A percentile compares a stretch with the other conserved stretches of the same genome.
These are phyloP conservation scores for Callopanchax toddi DNA, from an alignment of 2,113 vertebrate species.

Conservation along the genomic window DNA sequence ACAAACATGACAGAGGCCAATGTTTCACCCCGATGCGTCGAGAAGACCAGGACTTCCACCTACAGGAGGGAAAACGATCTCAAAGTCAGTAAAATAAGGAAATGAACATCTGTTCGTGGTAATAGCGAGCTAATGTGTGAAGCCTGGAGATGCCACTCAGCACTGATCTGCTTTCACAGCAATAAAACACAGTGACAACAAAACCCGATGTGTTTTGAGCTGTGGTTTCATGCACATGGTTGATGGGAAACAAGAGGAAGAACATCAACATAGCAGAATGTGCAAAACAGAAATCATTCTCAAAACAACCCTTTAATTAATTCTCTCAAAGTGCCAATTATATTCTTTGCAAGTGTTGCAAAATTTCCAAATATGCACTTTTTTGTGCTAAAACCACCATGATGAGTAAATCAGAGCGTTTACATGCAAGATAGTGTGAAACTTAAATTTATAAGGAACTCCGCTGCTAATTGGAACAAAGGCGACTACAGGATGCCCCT, in stretches of 20 bases:
- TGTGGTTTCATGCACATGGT: not conserved
- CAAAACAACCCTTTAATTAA: constrained; percentile 18
- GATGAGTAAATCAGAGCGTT: constrained; percentile 40
- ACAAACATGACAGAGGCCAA: constrained; percentile 53
- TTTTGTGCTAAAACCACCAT: constrained; percentile 31
- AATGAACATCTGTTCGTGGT: constrained; percentile 69
- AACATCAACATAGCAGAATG: not conserved
- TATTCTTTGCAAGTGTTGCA: constrained; percentile 12
- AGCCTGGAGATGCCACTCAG: constrained; percentile 49
- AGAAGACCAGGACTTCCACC: constrained; percentile 43
- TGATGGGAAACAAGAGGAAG: constrained; percentile 12
- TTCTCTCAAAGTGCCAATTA: constrained; percentile 39
- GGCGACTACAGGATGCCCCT: constrained; percentile 46
- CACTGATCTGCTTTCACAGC: constrained; percentile 57
- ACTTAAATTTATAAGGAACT: constrained; percentile 50
- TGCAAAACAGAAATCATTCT: constrained; percentile 26
- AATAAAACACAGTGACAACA: constrained; percentile 55
- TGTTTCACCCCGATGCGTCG: constrained; percentile 44
- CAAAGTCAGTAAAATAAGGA: constrained; percentile 11
- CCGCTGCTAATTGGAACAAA: constrained; percentile 68
- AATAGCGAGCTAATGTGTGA: constrained; percentile 62
- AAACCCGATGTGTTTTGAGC: constrained; percentile 1
- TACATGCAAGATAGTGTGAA: constrained; percentile 41
- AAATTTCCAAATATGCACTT: constrained; percentile 40
- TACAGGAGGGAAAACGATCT: constrained; percentile 37